Evolutionary conservation across 2,888 invertebrate genomes (phyloP).

Genomic region (Pandemis heparana): DNA sequence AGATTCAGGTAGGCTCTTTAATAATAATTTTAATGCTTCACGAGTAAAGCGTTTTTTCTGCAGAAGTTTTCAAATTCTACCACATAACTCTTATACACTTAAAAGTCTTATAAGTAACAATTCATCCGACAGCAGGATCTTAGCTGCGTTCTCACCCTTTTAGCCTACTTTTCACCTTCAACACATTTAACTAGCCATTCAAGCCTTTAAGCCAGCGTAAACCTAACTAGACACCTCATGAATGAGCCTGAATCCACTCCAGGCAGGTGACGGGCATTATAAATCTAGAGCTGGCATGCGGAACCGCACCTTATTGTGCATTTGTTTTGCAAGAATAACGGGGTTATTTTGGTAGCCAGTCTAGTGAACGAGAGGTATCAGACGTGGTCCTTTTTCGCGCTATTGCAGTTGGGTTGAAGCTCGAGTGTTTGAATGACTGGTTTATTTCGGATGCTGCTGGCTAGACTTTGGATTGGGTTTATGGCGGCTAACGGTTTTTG

Average conservation of each 20-base stretch:
- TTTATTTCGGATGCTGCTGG: neutral
- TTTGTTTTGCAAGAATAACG: constrained; percentile 73
- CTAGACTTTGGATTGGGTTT: no score
- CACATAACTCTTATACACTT: no score
- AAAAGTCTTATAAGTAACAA: no score
- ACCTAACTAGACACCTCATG: constrained; percentile 36
- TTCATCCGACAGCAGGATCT: neutral
- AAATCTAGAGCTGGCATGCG: constrained; percentile 69
- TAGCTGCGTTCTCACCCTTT: neutral
- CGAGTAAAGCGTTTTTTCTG: no score
- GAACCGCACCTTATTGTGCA: constrained; percentile 81
- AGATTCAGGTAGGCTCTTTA: no score
- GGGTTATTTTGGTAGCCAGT: constrained; percentile 46
- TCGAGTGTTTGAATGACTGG: neutral
- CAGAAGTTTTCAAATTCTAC: no score
- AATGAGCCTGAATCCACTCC: constrained; percentile 34
- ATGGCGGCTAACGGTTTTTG: no score
- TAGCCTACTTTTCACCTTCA: constrained; percentile 8
- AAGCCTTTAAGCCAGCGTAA: constrained; percentile 31
- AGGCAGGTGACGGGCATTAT: constrained; percentile 36
- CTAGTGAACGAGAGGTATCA: constrained; percentile 13
- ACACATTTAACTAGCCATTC: constrained; percentile 14
- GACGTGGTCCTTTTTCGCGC: constrained; percentile 12
- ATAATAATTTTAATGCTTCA: no score
- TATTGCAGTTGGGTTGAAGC: neutral